Conservation (phyloP, 2,113 vertebrate species). For the Sylvia atricapilla region DNA sequence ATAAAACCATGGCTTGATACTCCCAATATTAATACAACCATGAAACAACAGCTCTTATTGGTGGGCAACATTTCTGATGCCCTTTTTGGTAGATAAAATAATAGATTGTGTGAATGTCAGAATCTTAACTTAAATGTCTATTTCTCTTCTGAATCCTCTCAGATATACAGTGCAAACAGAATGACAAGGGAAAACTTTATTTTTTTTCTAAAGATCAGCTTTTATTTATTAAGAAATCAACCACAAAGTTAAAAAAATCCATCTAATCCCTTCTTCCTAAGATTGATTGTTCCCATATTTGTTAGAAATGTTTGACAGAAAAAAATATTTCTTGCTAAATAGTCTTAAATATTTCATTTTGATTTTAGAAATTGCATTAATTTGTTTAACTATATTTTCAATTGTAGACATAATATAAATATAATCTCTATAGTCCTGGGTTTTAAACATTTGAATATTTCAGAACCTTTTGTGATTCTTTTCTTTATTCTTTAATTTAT, state of each 20-base stretch:
- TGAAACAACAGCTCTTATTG: not conserved
- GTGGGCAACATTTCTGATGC: not conserved
- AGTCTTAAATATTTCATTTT: not conserved
- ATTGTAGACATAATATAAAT: not conserved
- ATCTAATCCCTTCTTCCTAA: not conserved
- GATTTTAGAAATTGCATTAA: not conserved
- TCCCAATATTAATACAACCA: not conserved
- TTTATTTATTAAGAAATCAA: not conserved
- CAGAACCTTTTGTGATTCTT: not conserved
- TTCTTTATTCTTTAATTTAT: not conserved
- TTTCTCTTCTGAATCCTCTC: not conserved
- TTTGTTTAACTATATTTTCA: not conserved
- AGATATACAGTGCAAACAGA: not conserved
- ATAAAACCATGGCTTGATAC: not conserved
- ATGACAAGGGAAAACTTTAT: not conserved
- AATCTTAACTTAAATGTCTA: not conserved
- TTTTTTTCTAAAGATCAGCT: not conserved
- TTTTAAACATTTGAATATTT: not conserved
- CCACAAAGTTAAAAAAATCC: not conserved
- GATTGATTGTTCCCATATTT: not conserved
- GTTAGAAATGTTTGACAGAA: not conserved
- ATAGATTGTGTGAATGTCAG: not conserved
- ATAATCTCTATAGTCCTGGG: not conserved
- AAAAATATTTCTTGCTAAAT: not conserved
- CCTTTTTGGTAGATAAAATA: not conserved